Percentiles rank a stretch among this genome's conserved stretches.
These are phyloP conservation scores for Pterobdella sp. DNA, from an alignment of 2,888 invertebrate species.

Conservation along the genomic window DNA sequence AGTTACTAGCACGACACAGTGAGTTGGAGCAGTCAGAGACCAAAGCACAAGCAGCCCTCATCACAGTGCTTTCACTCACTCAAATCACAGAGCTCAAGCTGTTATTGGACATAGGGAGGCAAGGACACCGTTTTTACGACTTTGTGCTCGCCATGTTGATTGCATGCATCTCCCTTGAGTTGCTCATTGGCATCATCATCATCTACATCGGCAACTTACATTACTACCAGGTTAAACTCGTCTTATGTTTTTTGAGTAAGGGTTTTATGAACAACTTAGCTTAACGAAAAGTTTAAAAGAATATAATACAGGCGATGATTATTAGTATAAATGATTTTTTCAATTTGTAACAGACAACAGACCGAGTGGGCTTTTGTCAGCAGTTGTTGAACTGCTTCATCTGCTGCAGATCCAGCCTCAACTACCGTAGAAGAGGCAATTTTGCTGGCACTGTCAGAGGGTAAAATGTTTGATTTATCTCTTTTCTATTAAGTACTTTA, in stretches of 20 bases:
- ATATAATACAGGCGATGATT: too few relatives aligned
- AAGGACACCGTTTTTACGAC: conserved; percentile 40
- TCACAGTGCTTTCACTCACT: conserved; percentile 39
- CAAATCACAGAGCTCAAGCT: conserved; percentile 40
- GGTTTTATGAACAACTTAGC: too few relatives aligned
- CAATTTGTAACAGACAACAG: too few relatives aligned
- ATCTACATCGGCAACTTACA: conserved; percentile 40
- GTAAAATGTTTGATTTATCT: not conserved
- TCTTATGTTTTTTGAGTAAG: too few relatives aligned
- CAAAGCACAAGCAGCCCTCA: conserved; percentile 40
- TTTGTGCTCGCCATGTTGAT: conserved; percentile 40
- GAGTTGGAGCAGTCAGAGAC: conserved; percentile 41
- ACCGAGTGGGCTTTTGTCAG: conserved; percentile 26
- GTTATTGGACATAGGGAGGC: conserved; percentile 39
- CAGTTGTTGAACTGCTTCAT: conserved; percentile 31
- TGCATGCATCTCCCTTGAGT: conserved; percentile 39
- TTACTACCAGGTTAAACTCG: conserved; percentile 33
- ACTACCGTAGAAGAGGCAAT: conserved; percentile 10
- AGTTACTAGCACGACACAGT: conserved; percentile 39
- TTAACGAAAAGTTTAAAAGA: too few relatives aligned
- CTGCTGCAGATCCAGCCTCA: conserved; percentile 23
- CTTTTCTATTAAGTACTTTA: too few relatives aligned
- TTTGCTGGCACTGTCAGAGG: conserved; percentile 5
- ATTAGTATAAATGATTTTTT: too few relatives aligned
- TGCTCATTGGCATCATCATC: conserved; percentile 40